Evolutionary conservation across 2,888 invertebrate species (phyloP), one percentile per base, ranked within the genome.

Genomic region (Netelia virgata): DNA sequence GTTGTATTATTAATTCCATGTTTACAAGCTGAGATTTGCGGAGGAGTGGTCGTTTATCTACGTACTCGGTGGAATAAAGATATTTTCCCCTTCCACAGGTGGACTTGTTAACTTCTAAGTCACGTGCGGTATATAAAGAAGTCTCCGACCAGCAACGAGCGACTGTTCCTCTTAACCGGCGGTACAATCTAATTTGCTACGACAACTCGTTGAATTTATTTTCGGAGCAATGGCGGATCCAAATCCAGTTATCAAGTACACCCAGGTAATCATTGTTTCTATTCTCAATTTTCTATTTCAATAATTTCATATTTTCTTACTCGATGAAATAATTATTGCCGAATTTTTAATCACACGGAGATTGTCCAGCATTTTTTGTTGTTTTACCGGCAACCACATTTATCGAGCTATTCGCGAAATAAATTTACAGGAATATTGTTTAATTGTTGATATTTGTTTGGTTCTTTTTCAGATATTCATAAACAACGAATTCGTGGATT

Each of bases 401-500:
- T 11, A 68, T 83, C n/a, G n/a, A n/a, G n/a, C n/a, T n/a, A n/a
- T n/a, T n/a, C n/a, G n/a, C n/a, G n/a, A n/a, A n/a, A n/a, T n/a
- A n/a, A 36, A 36, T 6, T 36, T 36, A 36, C 3, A 50, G 14
- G 50, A 50, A 14, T 53, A 53, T 53, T 14, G 16, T 57, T 18
- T 20, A 57, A 2, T 16, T 18, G 28, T 9, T 18, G 1, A 16
- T 36, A n/a, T 1, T 11, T 75, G n/a, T 43, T 88, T 36, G 36
- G 36, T 36, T 36, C 36, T 76, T 81, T 94, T 94, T n/a, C 90
- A 97, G 97, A 94, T 97, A 86, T 97, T 97, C 93, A 97, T 97
- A 93, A 96, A 97, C 94, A 97, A 97, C 93, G 96, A 97, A 91
- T 97, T 97, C 94, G 96, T 97, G 81, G 96, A 98, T 91, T 95